Base-by-base conservation (phyloP, 1,140 invertebrate species). In the Drosophila quadrilineata region DNA sequence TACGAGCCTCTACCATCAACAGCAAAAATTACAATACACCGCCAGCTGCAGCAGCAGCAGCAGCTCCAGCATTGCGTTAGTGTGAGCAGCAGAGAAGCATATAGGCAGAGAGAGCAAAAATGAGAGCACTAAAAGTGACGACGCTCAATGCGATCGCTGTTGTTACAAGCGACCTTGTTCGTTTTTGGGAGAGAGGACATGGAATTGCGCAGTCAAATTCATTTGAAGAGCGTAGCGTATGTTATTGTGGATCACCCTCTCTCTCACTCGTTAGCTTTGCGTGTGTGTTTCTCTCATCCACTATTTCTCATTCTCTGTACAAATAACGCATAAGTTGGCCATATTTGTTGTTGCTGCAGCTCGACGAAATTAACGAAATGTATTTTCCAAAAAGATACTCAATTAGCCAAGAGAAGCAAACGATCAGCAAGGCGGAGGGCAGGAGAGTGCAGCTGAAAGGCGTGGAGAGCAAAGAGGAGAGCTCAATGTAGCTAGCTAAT, bases 81-180 rank as follows among this genome's bases (percentile, higher is more conserved):
- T n/a, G n/a, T n/a, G n/a, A n/a, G n/a, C n/a, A 35, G 29, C 16
- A 16, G 36, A n/a, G 28, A 9, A 24, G 24, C 17, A 46, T 36
- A 54, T 43, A 66, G 17, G 29, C n/a, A 24, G 35, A 56, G 58
- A 29, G 9, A 10, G 40, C 31, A 40, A 54, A 29, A 10, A 21
- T 8, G 53, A 59, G 33, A 36, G 38, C 45, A 56, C 31, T 10
- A 9, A 35, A 10, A 26, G 19, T 19, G 33, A 36, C 3, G 28
- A 16, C 45, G 28, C 45, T 48, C 45, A 48, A n/a, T n/a, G 22
- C 19, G 52, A 21, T 49, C 21, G 54, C 12, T 59, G 50, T 70
- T 69, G 65, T 60, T 56, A 69, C 66, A 69, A 64, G 50, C 60
- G 66, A 69, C 66, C 66, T 69, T 64, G 66, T 64, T 69, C 22